Evolutionary conservation across 2,888 invertebrate species (phyloP), one percentile per base, ranked within the genome.

Genomic region (Ormyrus labotus): DNA sequence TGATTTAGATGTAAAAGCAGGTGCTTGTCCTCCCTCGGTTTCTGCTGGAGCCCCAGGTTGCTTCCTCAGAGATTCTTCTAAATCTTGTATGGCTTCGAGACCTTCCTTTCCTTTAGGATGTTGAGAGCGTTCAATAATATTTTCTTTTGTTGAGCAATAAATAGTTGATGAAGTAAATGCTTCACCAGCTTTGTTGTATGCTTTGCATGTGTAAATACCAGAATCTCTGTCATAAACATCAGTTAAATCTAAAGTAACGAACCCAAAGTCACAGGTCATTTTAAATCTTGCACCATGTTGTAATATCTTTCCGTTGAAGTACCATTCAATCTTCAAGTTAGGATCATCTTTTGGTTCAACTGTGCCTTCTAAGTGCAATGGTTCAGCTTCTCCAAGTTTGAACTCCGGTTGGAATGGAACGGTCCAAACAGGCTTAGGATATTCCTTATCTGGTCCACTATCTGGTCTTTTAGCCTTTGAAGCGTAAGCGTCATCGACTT

Each of bases 81-180:
- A 93, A 88, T 96, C 95, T 91, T 97, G 96, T 86, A 98, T 97
- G 87, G 96, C 96, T 90, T 96, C 97, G 81, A 98, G 92, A 71
- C 98, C 98, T 91, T 96, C 96, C 84, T 96, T 95, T n/a, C 98
- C 98, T 92, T 97, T 97, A 74, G 98, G 98, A 94, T 98, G 98
- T 91, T 97, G 97, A 1, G 97, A 97, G 83, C 94, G 93, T 88
- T 97, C 96, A 87, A 97, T 96, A 34, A 98, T 93, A 85, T 93
- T 95, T 84, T 95, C 95, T 89, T 96, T 96, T 85, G 95, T 95
- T 10, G 94, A 93, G 85, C 97, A 97, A 89, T 95, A 96, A 79
- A 98, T 93, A 8, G 97, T 97, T 0, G 97, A 96, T 0, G 97
- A 96, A 53, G 97, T 97, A 88, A 97, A 97, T 1, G 97, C 97